Base-by-base conservation (phyloP, 1,140 invertebrate genomes). In the Megalonaias nervosa region DNA sequence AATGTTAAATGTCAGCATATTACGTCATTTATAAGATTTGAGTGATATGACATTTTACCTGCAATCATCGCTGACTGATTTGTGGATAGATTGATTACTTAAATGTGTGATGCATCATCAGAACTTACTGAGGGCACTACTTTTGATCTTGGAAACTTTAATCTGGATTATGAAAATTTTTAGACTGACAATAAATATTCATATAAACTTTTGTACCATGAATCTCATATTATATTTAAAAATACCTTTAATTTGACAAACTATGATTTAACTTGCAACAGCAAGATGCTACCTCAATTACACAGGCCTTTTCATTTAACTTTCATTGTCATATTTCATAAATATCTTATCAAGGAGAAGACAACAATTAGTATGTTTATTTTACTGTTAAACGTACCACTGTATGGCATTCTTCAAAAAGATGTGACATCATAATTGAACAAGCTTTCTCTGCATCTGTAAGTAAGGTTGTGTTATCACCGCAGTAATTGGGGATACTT, bases 371-470 rank as follows among this genome's bases (percentile, higher is more conserved):
- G 31, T 31, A 31, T 5, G 31, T 31, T 5, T 31, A n/a, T 31
- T 31, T 2, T 2, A 31, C 6, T 15, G 6, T 13, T n/a, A 62
- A 66, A 62, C 58, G 60, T 71, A 71, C 70, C 11, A 71, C 56
- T n/a, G 21, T 60, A 38, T 72, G 60, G 56, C 60, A 64, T 11
- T 55, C 38, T 1, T 64, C 31, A 64, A 64, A 64, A 16, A 55
- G 9, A 38, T 15, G 19, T 31, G 71, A 64, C 4, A 11, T 59
- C 5, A 71, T 71, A 23, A 31, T 38, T 1, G 70, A 71, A 61
- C 70, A 71, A 13, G 21, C 71, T 14, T 23, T 60, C n/a, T 59
- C 60, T 11, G 71, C 71, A 9, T 61, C 60, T n/a, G 11, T 21
- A 9, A 64, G 26, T 6, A 64, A 48, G 5, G 17, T 17, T 11